A percentile compares a stretch with the other conserved stretches of the same genome.
These are phyloP conservation scores for Spilosoma lubricipeda DNA, from an alignment of 2,888 invertebrate genomes.

Conservation along the genomic window DNA sequence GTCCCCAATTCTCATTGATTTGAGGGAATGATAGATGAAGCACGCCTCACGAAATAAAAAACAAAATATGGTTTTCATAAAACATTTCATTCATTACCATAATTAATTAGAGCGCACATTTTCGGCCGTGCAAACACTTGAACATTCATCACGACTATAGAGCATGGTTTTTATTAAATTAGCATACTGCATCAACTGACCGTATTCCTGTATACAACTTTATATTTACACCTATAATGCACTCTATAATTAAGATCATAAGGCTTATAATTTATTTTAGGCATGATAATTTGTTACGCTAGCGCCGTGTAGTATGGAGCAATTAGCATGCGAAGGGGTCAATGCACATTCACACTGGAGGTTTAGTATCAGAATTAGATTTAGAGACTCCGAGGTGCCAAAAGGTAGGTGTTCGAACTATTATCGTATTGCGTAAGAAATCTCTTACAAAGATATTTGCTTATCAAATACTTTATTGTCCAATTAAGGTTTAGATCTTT, in stretches of 20 bases:
- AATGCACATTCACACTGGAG: slow-evolving; percentile 48
- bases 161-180: slow-evolving; percentile 68
- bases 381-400: slow-evolving; percentile 28
- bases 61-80: neutral
- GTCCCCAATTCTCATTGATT: neutral
- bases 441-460: neutral
- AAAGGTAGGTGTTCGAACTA: slow-evolving; percentile 2
- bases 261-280: slow-evolving; percentile 31
- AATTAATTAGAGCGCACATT: slow-evolving; percentile 40
- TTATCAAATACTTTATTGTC: neutral
- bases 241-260: slow-evolving; percentile 20
- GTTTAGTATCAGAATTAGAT: slow-evolving; percentile 39
- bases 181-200: slow-evolving; percentile 67
- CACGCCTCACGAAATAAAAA: neutral
- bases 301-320: slow-evolving; percentile 23
- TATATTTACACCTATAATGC: neutral
- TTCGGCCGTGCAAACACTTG: slow-evolving; percentile 22
- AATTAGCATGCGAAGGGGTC: slow-evolving; percentile 52
- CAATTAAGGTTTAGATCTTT: neutral
- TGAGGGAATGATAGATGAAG: neutral
- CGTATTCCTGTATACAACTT: slow-evolving; percentile 50
- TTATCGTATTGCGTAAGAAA: neutral
- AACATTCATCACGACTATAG: slow-evolving; percentile 27
- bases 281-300: slow-evolving; percentile 17
- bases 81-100: slow-evolving; percentile 12